Conservation (phyloP, 2,888 invertebrate genomes). For the Brassicogethes aeneus region DNA sequence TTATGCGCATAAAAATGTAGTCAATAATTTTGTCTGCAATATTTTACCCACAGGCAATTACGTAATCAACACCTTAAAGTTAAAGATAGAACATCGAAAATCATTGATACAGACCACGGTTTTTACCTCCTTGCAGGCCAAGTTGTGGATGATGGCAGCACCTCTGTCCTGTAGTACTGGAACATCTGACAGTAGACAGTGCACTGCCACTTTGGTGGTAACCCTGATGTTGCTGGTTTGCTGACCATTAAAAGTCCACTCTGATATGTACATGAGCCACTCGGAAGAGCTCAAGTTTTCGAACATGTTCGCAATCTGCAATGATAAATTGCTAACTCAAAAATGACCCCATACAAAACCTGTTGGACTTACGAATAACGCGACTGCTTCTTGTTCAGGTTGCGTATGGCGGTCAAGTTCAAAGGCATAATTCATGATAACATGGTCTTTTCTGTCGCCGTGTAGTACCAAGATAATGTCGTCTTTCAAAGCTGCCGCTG, state of each 20-base stretch:
- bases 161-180: conserved; percentile 68
- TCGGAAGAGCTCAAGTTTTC: conserved; percentile 82
- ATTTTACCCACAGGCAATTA: too few species aligned
- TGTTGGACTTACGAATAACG: conserved; percentile 73
- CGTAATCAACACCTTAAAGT: too few species aligned
- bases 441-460: conserved; percentile 82
- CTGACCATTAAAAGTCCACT: conserved; percentile 72
- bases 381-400: conserved; percentile 70
- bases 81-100: neutral
- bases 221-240: conserved; percentile 80
- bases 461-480: conserved; percentile 83
- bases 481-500: conserved; percentile 73
- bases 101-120: conserved; percentile 75
- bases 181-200: conserved; percentile 67
- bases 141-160: conserved; percentile 79
- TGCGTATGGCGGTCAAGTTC: conserved; percentile 65
- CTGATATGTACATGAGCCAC: conserved; percentile 89
- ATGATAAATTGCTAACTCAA: conserved; percentile 8
- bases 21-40: too few species aligned
- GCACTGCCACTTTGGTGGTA: conserved; percentile 86
- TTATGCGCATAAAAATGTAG: too few species aligned
- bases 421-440: conserved; percentile 79
- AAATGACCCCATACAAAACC: too few species aligned
- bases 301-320: conserved; percentile 81
- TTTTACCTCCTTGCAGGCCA: conserved; percentile 94